Evolutionary conservation across 2,797 vertebrate genomes (phyloP).

Genomic region (Danio tinwini): DNA sequence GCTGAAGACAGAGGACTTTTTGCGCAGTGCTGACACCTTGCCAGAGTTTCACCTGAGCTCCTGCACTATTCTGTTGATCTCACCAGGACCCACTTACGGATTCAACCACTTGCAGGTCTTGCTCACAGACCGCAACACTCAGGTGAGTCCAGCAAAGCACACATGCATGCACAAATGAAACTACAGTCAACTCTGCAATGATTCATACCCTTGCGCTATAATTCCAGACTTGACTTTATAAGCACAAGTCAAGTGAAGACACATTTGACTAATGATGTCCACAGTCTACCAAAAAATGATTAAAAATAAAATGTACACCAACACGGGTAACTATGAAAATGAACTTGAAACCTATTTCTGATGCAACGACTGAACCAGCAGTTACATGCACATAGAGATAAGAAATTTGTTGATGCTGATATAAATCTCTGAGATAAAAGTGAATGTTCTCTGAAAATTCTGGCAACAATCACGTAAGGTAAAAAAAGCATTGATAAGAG

Average conservation of each 20-base stretch:
- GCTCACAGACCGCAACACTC: conserved; percentile 83
- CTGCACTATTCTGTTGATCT: conserved; percentile 80
- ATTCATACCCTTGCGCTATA: too few relatives aligned
- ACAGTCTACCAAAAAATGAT: neutral
- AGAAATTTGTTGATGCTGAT: too few relatives aligned
- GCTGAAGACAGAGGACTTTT: conserved; percentile 81
- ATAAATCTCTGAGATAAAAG: too few relatives aligned
- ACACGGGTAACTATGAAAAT: too few relatives aligned
- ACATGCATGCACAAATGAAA: neutral
- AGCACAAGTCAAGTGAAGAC: neutral
- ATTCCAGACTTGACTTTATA: too few relatives aligned
- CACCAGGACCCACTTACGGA: conserved; percentile 72
- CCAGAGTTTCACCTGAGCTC: conserved; percentile 83
- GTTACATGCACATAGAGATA: too few relatives aligned
- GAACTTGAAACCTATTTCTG: too few relatives aligned
- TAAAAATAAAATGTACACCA: neutral
- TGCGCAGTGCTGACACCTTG: conserved; percentile 79
- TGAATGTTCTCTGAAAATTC: too few relatives aligned
- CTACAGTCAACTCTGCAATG: too few relatives aligned
- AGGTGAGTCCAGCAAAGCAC: conserved; percentile 69
- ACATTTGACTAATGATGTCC: neutral
- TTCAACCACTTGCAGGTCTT: conserved; percentile 83
- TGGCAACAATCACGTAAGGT: too few relatives aligned
- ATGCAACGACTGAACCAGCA: too few relatives aligned
- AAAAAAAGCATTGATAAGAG: too few relatives aligned